These are phyloP conservation scores for Oxyruncus cristatus DNA, from an alignment of 2,113 vertebrate genomes.

Conservation along the genomic window DNA sequence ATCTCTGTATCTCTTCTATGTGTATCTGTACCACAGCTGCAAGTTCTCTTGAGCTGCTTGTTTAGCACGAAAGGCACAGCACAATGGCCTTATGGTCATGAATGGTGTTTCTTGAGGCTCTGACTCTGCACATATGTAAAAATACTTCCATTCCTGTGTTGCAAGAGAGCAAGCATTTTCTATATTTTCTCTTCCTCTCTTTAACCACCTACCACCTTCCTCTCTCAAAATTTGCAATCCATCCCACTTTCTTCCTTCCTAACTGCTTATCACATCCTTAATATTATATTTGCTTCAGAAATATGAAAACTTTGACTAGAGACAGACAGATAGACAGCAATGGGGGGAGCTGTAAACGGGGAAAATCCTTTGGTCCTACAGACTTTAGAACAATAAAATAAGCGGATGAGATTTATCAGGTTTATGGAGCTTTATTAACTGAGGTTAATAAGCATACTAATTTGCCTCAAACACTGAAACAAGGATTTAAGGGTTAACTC, in stretches of 20 bases:
- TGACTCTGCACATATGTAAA: fast-evolving
- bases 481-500: too few relatives aligned
- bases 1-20: background rate
- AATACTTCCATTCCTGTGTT: background rate
- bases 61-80: background rate
- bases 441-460: background rate
- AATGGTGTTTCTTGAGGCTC: background rate
- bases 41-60: background rate
- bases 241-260: background rate
- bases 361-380: background rate
- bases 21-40: background rate
- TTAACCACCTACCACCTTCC: background rate
- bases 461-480: background rate
- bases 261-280: background rate
- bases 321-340: background rate
- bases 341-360: fast-evolving
- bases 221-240: background rate
- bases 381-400: background rate
- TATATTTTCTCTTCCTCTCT: background rate
- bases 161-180: background rate
- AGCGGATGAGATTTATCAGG: background rate
- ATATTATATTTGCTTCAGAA: background rate
- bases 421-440: background rate
- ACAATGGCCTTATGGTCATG: fast-evolving
- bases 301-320: background rate